Evolutionary conservation across 2,888 invertebrate species (phyloP).

Genomic region (Clistopyga incitator): DNA sequence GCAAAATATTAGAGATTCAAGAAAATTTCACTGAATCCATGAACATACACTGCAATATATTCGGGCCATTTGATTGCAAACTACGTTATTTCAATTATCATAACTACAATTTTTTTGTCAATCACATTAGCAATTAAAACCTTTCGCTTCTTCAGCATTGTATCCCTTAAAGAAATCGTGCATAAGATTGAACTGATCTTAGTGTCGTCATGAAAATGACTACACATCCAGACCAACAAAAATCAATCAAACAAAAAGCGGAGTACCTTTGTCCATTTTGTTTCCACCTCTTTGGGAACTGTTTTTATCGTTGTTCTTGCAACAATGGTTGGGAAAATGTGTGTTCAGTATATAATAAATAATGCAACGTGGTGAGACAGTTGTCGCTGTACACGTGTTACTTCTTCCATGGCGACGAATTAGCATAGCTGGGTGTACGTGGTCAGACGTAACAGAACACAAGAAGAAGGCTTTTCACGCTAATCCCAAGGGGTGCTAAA

Average conservation of each 20-base stretch:
- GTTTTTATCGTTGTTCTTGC: not conserved
- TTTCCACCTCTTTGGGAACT: not conserved
- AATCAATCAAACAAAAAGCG: not conserved
- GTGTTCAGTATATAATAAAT: slow-evolving; percentile 7
- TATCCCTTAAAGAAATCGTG: not conserved
- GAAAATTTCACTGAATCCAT: not conserved
- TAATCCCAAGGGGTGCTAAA: slow-evolving; percentile 82
- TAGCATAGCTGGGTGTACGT: slow-evolving; percentile 79
- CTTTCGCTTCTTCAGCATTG: not conserved
- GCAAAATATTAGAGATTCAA: not conserved
- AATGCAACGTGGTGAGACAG: not conserved
- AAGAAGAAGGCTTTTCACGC: slow-evolving; percentile 80
- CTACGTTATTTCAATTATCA: not conserved
- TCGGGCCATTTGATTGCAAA: not conserved
- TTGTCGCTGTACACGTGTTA: slow-evolving; percentile 37
- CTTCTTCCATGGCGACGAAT: slow-evolving; percentile 73
- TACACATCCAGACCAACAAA: not conserved
- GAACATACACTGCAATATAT: not conserved
- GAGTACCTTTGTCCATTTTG: not conserved
- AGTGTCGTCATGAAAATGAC: too few species aligned
- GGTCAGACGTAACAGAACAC: slow-evolving; percentile 81
- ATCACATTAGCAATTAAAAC: not conserved
- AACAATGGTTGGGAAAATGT: slow-evolving; percentile 6
- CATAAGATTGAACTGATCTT: too few species aligned
- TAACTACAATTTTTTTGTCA: not conserved